A percentile compares a stretch with the other conserved stretches of the same genome.
These are phyloP conservation scores for Aphodius sticticus DNA, from an alignment of 2,888 invertebrate species.

Conservation along the genomic window DNA sequence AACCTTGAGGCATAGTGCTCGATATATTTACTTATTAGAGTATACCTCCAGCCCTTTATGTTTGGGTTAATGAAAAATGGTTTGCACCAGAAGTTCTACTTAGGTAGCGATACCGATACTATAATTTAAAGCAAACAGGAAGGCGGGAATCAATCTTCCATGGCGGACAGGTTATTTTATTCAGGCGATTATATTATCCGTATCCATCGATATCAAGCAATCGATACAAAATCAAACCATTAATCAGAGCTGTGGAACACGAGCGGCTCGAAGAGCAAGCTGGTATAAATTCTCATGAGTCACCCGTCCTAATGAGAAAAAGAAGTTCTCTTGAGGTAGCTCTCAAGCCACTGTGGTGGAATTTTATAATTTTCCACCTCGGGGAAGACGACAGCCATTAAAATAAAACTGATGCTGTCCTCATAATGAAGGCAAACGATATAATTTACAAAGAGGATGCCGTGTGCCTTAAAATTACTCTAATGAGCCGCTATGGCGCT, in stretches of 20 bases:
- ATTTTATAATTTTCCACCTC: constrained; percentile 4
- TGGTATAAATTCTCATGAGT: background rate
- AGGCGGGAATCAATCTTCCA: constrained; percentile 4
- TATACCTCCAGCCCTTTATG: too few species aligned
- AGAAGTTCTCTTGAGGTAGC: background rate
- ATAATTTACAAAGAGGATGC: background rate
- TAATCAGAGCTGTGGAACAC: background rate
- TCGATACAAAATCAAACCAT: constrained; percentile 4
- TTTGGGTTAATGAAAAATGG: background rate
- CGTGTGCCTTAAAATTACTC: background rate
- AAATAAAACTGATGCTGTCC: background rate
- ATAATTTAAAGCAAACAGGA: background rate
- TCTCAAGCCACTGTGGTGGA: background rate
- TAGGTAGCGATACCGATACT: background rate
- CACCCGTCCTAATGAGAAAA: background rate
- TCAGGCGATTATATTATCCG: constrained; percentile 4
- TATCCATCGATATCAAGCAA: background rate
- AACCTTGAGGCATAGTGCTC: too few species aligned
- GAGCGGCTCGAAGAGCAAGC: background rate
- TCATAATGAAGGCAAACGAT: background rate
- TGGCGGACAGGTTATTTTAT: background rate
- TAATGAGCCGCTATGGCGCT: background rate
- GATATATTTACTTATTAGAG: too few species aligned
- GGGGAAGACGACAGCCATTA: background rate
- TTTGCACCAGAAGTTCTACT: background rate